A percentile compares a stretch with the other conserved stretches of the same genome.
These are phyloP conservation scores for Drosophila lini DNA, from an alignment of 1,140 invertebrate species.

Conservation along the genomic window DNA sequence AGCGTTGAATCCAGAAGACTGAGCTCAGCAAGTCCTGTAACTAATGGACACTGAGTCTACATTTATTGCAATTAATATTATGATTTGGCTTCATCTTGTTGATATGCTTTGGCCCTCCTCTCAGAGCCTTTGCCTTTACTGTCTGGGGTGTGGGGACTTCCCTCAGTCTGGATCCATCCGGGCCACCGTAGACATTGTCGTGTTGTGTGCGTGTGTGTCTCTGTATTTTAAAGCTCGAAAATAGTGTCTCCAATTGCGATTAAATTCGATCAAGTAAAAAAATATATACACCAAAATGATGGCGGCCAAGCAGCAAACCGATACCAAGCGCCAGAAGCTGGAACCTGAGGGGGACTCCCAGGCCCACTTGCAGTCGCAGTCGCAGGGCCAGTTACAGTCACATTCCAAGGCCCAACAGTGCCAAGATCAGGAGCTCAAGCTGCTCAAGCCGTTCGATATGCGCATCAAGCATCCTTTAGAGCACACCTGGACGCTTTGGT, in stretches of 20 bases:
- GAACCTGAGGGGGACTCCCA: constrained; percentile 43
- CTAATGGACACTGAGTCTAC: too few species aligned
- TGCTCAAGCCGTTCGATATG: constrained; percentile 6
- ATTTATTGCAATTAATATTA: constrained; percentile 24
- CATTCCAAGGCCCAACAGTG: constrained; percentile 6
- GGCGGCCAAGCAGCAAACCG: constrained; percentile 37
- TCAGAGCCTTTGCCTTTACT: constrained; percentile 25
- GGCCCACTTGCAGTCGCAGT: constrained; percentile 18
- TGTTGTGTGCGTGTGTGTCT: constrained; percentile 37
- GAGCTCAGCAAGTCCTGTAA: too few species aligned
- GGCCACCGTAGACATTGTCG: constrained; percentile 35
- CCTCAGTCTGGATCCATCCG: constrained; percentile 25
- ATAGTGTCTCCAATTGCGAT: constrained; percentile 13
- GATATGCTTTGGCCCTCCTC: neutral
- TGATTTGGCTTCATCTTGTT: constrained; percentile 10
- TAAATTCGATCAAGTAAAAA: constrained; percentile 21
- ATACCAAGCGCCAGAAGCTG: constrained; percentile 41
- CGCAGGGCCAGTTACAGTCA: constrained; percentile 29
- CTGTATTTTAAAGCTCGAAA: constrained; percentile 30
- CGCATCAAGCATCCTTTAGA: constrained; percentile 95
- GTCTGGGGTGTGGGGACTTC: neutral
- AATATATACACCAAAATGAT: constrained; percentile 33
- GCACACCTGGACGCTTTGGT: constrained; percentile 99
- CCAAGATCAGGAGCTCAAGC: constrained; percentile 24
- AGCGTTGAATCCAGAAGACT: too few species aligned